phyloP scores from a whole-genome alignment of 2,113 vertebrate species.

The Theristicus caerulescens region DNA sequence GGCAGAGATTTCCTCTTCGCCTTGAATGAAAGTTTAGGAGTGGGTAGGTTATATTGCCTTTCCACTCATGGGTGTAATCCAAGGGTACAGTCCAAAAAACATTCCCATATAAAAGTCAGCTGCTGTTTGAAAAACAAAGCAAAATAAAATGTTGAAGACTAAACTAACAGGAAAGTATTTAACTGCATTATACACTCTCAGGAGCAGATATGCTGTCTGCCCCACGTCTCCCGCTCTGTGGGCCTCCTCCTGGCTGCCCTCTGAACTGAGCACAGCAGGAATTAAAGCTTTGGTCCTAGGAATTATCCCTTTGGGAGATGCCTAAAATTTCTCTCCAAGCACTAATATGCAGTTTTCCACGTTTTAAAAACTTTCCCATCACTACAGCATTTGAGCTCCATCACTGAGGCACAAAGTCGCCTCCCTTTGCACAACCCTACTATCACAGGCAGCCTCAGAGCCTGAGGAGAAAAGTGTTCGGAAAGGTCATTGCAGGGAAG shows the following conservation, averaged over 20 bases:
- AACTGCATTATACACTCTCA: not conserved
- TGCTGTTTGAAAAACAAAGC: not conserved
- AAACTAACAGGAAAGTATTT: not conserved
- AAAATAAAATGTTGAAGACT: not conserved
- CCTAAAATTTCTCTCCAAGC: not conserved
- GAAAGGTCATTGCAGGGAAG: not conserved
- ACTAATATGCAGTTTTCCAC: not conserved
- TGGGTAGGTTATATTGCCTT: not conserved
- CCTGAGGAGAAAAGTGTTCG: not conserved
- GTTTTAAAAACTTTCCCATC: not conserved
- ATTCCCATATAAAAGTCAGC: not conserved
- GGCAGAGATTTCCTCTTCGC: not conserved
- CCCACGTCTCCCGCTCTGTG: rapidly evolving
- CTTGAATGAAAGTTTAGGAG: not conserved
- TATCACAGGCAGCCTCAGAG: not conserved
- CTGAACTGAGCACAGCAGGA: not conserved
- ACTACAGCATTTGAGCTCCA: not conserved
- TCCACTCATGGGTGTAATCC: not conserved
- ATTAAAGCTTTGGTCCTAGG: not conserved
- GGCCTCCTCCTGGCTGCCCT: not conserved
- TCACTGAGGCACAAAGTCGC: not conserved
- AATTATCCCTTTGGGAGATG: not conserved
- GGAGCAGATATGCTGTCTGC: not conserved
- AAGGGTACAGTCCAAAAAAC: not conserved
- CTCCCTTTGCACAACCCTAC: not conserved